A percentile compares a stretch with the other conserved stretches of the same genome.
These are phyloP conservation scores for Epiblema foenella DNA, from an alignment of 2,888 invertebrate genomes.

Conservation along the genomic window DNA sequence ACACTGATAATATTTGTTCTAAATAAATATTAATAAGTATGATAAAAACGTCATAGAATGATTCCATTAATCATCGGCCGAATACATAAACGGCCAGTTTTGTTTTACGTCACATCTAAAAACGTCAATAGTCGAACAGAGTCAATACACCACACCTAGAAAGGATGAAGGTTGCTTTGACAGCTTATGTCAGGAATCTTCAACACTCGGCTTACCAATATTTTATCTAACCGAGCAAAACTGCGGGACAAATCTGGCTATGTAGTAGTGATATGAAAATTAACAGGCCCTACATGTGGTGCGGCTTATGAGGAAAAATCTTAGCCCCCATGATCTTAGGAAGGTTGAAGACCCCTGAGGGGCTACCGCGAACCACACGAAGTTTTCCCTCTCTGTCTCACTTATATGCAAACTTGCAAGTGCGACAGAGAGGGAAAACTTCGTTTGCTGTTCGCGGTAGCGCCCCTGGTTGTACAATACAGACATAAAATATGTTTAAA, in stretches of 20 bases:
- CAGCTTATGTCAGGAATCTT: neutral
- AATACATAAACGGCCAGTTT: neutral
- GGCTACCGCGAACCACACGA: too few species aligned
- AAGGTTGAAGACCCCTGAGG: neutral
- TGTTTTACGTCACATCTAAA: neutral
- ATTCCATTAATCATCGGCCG: neutral
- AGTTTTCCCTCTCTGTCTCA: too few species aligned
- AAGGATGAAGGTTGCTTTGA: neutral
- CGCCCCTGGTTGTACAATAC: too few species aligned
- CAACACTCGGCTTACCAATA: neutral
- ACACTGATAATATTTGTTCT: constrained; percentile 4
- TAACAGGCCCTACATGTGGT: neutral
- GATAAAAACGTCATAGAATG: neutral
- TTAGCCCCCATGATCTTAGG: neutral
- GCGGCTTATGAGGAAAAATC: neutral
- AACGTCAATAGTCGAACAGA: neutral
- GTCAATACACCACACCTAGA: neutral
- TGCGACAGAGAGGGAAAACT: too few species aligned
- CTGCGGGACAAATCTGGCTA: neutral
- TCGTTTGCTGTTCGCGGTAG: too few species aligned
- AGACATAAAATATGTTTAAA: neutral
- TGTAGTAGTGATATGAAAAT: neutral
- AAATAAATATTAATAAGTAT: neutral
- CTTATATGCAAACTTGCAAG: too few species aligned
- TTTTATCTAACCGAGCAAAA: neutral